Conservation (phyloP, 30 jellyfish, hydroid and myxozoan species). For the Nemopilema nomurai region DNA sequence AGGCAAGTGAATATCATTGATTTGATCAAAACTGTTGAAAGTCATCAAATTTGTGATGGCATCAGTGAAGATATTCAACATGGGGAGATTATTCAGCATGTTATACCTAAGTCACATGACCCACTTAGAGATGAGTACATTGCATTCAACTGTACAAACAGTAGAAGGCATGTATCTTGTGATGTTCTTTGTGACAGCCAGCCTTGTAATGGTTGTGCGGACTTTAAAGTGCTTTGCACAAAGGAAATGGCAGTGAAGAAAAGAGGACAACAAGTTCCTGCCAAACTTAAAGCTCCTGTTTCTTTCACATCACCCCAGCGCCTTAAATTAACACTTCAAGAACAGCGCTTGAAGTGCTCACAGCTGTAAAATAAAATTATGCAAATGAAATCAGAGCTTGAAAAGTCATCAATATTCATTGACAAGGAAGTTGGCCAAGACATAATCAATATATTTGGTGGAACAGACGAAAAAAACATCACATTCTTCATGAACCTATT, state of each 20-base stretch:
- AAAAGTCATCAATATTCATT: conserved; percentile 3
- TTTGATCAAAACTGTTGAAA: not conserved
- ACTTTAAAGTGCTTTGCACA: not conserved
- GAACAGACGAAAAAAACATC: conserved; percentile 16
- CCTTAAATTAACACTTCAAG: conserved; percentile 52
- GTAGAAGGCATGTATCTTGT: not conserved
- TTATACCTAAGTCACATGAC: not conserved
- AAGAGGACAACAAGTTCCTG: not conserved
- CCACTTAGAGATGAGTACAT: not conserved
- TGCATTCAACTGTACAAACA: not conserved
- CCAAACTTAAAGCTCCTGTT: conserved; percentile 38
- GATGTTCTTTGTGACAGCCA: not conserved
- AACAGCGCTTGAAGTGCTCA: conserved; percentile 59
- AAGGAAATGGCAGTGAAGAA: not conserved
- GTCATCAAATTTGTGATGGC: not conserved
- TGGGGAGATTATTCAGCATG: not conserved
- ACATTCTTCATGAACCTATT: conserved; percentile 79
- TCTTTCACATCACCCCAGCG: conserved; percentile 53
- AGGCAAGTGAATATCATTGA: too few species aligned
- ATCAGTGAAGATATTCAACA: not conserved
- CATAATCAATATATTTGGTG: conserved; percentile 28
- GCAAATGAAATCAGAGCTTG: conserved; percentile 36
- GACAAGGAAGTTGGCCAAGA: conserved; percentile 42
- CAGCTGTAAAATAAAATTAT: conserved; percentile 49
- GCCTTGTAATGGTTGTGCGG: not conserved